Evolutionary conservation across 2,888 invertebrate genomes (phyloP), one percentile per base, ranked within the genome.

Genomic region (Amblyjoppa proteus): DNA sequence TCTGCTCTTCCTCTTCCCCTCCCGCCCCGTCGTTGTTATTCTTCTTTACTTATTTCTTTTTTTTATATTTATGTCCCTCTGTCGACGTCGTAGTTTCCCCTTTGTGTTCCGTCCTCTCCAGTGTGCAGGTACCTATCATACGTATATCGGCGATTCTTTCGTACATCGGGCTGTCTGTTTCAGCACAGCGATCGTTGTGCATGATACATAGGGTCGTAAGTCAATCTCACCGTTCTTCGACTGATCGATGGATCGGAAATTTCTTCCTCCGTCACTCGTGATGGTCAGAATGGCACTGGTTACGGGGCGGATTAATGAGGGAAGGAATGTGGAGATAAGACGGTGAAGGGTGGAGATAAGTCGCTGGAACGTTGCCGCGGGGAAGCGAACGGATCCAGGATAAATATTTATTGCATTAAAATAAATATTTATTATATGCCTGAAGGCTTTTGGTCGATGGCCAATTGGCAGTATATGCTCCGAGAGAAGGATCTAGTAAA

Each of bases 1-100:
- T 80, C 31, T 34, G 61, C 71, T 69, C 25, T 53, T 61, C 61
- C 76, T 78, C 56, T 70, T 58, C 66, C 76, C 49, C 31, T 28
- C 7, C 7, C 41, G 64, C 56, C 13, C 7, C n/a, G 34, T 20
- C 25, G n/a, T 53, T 51, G 20, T 53, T 51, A n/a, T 74, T 68
- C 25, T 38, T 38, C n/a, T 76, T 58, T 53, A 28, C 28, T 31
- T 51, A 49, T 20, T 49, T 34, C 20, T 70, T 25, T 73, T 66
- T 66, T 25, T 73, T 38, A 28, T 83, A 16, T 49, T 38, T 64
- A 38, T 53, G 20, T 51, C 9, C 13, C 45, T 16, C 45, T 0
- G 16, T 64, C 49, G 61, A 20, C 25, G 25, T 61, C 53, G 41
- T 6, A 16, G 58, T 64, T 80, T 49, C 34, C 53, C 66, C 53